phyloP scores from a whole-genome alignment of 2,113 vertebrate species.

The Ancistrus triradiatus region DNA sequence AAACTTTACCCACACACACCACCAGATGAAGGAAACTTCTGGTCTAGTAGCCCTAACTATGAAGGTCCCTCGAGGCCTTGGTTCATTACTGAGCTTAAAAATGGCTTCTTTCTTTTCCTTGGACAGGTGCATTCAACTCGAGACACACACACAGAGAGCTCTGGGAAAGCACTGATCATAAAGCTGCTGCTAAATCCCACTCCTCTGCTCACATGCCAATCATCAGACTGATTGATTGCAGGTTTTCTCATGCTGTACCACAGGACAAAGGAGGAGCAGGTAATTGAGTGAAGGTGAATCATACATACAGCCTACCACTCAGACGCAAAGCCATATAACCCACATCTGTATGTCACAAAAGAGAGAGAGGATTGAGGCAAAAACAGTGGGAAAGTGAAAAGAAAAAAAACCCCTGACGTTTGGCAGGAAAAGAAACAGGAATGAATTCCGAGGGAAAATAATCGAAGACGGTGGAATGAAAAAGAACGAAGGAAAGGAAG shows the following conservation, averaged over 20 bases:
- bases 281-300: constrained; percentile 45
- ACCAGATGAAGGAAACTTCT: constrained; percentile 14
- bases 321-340: constrained; percentile 14
- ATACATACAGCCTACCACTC: constrained; percentile 25
- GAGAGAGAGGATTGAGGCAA: not conserved
- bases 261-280: constrained; percentile 6
- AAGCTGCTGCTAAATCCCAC: constrained; percentile 41
- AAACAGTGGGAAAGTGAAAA: not conserved
- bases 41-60: constrained; percentile 39
- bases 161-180: constrained; percentile 47
- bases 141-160: constrained; percentile 19
- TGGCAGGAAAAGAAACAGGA: not conserved
- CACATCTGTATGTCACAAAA: not conserved
- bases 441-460: not conserved
- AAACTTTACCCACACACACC: not conserved
- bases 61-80: constrained; percentile 17
- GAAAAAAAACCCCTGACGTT: too few relatives aligned
- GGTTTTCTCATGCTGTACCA: too few relatives aligned
- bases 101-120: constrained; percentile 26
- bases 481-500: not conserved
- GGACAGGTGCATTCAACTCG: constrained; percentile 20
- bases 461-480: not conserved
- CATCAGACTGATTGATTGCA: constrained; percentile 49
- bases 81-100: constrained; percentile 38
- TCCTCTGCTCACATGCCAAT: constrained; percentile 46